phyloP scores from a whole-genome alignment of 2,888 invertebrate genomes.

The Thereva unica region DNA sequence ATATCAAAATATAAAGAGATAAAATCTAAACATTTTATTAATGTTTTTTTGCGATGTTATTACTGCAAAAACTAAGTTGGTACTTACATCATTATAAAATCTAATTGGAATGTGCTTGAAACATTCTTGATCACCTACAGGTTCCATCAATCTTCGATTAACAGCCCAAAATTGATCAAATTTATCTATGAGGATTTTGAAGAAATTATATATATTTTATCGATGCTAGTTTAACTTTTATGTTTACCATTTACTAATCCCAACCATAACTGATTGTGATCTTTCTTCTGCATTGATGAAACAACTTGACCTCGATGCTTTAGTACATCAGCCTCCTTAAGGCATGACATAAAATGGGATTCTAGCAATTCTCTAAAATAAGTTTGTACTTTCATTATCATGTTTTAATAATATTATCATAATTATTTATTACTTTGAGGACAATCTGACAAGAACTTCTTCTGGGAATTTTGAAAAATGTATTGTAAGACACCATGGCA shows the following conservation, averaged over 20 bases:
- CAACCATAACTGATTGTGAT: constrained; percentile 94
- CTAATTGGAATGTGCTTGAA: constrained; percentile 90
- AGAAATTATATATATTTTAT: neutral
- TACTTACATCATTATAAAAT: constrained; percentile 68
- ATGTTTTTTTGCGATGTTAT: too few relatives aligned
- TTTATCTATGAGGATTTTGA: constrained; percentile 69
- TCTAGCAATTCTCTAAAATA: constrained; percentile 82
- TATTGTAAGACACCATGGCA: constrained; percentile 93
- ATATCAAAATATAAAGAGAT: too few relatives aligned
- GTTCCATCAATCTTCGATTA: constrained; percentile 93
- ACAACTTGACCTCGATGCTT: constrained; percentile 92
- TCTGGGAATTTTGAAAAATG: constrained; percentile 96
- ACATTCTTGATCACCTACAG: constrained; percentile 74
- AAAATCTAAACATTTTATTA: too few relatives aligned
- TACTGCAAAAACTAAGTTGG: too few relatives aligned
- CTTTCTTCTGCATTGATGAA: constrained; percentile 92
- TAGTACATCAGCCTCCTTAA: constrained; percentile 98
- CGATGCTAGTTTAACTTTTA: neutral
- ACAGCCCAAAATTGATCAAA: constrained; percentile 99
- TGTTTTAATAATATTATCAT: constrained; percentile 3
- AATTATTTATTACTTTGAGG: constrained; percentile 68
- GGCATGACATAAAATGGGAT: constrained; percentile 90
- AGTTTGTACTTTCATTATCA: constrained; percentile 15
- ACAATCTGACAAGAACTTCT: constrained; percentile 81
- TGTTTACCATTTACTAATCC: constrained; percentile 85